A percentile compares a stretch with the other conserved stretches of the same genome.
Conservation (phyloP, 2,797 vertebrate genomes). For the Scleropages formosus region DNA sequence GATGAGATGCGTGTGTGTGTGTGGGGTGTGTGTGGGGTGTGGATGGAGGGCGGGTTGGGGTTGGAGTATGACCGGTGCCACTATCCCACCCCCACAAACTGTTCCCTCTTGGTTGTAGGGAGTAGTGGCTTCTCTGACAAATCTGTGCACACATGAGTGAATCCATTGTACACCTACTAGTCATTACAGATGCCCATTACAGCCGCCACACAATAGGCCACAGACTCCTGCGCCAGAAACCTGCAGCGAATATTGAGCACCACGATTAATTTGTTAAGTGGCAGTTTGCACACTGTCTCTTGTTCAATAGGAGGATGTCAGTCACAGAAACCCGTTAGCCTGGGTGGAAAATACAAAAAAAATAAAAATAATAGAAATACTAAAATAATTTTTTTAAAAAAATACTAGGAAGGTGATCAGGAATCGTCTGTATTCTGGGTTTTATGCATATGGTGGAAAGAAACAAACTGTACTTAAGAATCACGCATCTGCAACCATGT, state of each 20-base stretch:
- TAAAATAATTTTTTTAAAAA: neutral
- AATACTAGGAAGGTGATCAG: too few species aligned
- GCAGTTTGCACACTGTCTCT: slow-evolving; percentile 57
- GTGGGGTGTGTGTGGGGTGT: slow-evolving; percentile 55
- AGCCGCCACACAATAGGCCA: slow-evolving; percentile 54
- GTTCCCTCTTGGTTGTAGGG: slow-evolving; percentile 65
- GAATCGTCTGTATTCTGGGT: too few species aligned
- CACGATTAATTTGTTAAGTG: slow-evolving; percentile 68
- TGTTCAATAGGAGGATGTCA: slow-evolving; percentile 44
- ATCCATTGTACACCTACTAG: slow-evolving; percentile 70
- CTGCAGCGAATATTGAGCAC: slow-evolving; percentile 61
- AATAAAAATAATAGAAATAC: slow-evolving; percentile 5
- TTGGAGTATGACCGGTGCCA: slow-evolving; percentile 39
- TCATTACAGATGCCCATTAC: slow-evolving; percentile 74
- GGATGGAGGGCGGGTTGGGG: slow-evolving; percentile 60
- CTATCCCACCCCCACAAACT: slow-evolving; percentile 51
- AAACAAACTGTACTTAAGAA: too few species aligned
- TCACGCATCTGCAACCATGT: too few species aligned
- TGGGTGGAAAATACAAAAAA: slow-evolving; percentile 6
- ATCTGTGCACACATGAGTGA: slow-evolving; percentile 74
- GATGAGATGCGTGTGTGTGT: slow-evolving; percentile 44
- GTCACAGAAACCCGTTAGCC: slow-evolving; percentile 38
- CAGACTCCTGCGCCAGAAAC: slow-evolving; percentile 46
- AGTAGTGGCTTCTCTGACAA: slow-evolving; percentile 60
- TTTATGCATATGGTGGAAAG: too few species aligned